Conservation (phyloP, 2,797 vertebrate species). For the Merluccius polli region DNA sequence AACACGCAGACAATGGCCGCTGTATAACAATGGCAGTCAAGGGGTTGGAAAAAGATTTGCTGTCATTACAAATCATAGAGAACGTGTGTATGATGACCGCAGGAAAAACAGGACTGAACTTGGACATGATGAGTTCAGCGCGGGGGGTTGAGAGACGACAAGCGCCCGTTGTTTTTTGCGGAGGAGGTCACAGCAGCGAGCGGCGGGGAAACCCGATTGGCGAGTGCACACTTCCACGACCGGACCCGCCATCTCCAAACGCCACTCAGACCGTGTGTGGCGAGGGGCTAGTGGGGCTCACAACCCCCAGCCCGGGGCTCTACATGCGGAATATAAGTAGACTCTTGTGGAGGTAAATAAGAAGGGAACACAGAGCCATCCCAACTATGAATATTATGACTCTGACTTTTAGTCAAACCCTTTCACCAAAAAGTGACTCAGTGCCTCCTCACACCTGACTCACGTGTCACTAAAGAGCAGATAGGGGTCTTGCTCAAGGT, state of each 20-base stretch:
- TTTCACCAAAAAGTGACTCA: background rate
- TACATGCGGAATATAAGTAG: background rate
- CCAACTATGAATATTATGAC: background rate
- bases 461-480: background rate
- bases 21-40: background rate
- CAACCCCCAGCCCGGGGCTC: background rate
- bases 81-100: slow-evolving; percentile 15
- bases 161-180: slow-evolving; percentile 6
- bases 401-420: background rate
- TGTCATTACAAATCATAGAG: background rate
- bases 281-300: background rate
- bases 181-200: slow-evolving; percentile 22
- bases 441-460: background rate
- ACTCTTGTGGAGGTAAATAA: background rate
- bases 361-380: background rate
- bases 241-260: background rate
- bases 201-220: background rate
- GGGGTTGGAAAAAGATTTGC: slow-evolving; percentile 2
- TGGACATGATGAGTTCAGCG: slow-evolving; percentile 3
- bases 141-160: background rate
- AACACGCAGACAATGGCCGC: slow-evolving; percentile 29
- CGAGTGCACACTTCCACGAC: background rate
- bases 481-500: background rate
- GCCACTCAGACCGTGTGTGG: background rate
- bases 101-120: slow-evolving; percentile 14